A percentile compares a stretch with the other conserved stretches of the same genome.
Evolutionary conservation across 2,113 vertebrate species (phyloP).

Genomic region (Deroptyus accipitrinus): DNA sequence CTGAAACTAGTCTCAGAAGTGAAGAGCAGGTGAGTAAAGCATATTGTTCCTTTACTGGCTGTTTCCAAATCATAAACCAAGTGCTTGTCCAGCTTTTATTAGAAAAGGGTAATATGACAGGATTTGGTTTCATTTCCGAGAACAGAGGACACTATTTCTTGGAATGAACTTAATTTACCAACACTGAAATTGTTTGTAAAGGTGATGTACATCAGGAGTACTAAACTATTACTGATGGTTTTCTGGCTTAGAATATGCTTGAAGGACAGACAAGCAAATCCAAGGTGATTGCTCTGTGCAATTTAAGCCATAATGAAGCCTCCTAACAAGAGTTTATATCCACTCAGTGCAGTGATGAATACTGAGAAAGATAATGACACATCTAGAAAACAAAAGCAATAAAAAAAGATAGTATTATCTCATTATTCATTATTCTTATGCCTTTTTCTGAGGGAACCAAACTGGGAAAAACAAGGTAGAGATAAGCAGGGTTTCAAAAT

Average conservation of each 20-base stretch:
- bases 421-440: not conserved
- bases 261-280: not conserved
- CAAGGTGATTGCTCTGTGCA: not conserved
- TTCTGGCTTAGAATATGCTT: not conserved
- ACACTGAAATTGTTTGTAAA: not conserved
- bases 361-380: not conserved
- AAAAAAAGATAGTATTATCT: not conserved
- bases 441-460: not conserved
- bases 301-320: not conserved
- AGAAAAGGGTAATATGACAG: not conserved
- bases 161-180: not conserved
- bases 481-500: constrained; percentile 21
- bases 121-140: not conserved
- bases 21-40: not conserved
- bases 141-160: not conserved
- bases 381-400: constrained; percentile 17
- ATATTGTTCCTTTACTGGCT: not conserved
- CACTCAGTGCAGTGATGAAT: not conserved
- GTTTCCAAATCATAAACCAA: not conserved
- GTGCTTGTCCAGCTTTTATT: not conserved
- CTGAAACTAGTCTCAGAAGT: not conserved
- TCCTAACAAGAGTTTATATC: not conserved
- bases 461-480: not conserved
- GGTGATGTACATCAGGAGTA: not conserved
- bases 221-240: not conserved